A percentile compares a stretch with the other conserved stretches of the same genome.
Evolutionary conservation across 2,797 vertebrate genomes (phyloP).

Genomic region (Lithobates sylvaticus): DNA sequence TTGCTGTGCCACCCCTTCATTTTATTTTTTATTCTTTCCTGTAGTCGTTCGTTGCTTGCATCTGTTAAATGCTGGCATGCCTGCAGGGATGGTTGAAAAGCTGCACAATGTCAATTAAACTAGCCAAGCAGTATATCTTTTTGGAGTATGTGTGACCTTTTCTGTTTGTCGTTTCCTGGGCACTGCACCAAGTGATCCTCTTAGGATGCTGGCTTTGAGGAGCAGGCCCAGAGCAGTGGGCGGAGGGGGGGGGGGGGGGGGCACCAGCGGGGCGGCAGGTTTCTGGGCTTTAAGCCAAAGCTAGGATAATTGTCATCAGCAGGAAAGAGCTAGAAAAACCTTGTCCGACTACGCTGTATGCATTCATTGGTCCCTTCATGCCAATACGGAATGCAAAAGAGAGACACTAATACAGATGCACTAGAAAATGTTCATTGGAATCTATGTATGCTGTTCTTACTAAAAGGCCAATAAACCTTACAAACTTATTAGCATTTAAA

Average conservation of each 20-base stretch:
- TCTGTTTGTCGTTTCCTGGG: constrained; percentile 85
- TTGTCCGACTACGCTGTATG: constrained; percentile 77
- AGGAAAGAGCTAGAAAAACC: constrained; percentile 77
- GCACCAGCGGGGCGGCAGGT: constrained; percentile 66
- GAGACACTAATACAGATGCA: background rate
- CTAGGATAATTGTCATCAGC: constrained; percentile 80
- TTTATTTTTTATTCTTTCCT: constrained; percentile 67
- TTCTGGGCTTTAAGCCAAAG: constrained; percentile 80
- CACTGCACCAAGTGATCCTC: constrained; percentile 81
- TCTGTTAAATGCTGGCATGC: constrained; percentile 74
- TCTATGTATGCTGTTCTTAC: background rate
- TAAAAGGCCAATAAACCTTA: constrained; percentile 4
- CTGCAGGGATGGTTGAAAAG: constrained; percentile 74
- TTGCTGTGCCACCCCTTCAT: background rate
- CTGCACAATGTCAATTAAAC: constrained; percentile 80
- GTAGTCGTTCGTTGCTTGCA: constrained; percentile 66
- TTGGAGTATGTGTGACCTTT: constrained; percentile 81
- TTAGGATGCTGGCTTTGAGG: constrained; percentile 74
- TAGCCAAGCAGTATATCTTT: constrained; percentile 78
- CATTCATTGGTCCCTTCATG: constrained; percentile 76
- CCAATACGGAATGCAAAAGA: constrained; percentile 46
- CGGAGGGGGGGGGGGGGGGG: constrained; percentile 66
- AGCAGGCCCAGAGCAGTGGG: constrained; percentile 73
- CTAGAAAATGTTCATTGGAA: background rate
- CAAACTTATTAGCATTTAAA: background rate